Conservation (phyloP, 1,140 invertebrate species). For the Stratiolaelaps scimitus region DNA sequence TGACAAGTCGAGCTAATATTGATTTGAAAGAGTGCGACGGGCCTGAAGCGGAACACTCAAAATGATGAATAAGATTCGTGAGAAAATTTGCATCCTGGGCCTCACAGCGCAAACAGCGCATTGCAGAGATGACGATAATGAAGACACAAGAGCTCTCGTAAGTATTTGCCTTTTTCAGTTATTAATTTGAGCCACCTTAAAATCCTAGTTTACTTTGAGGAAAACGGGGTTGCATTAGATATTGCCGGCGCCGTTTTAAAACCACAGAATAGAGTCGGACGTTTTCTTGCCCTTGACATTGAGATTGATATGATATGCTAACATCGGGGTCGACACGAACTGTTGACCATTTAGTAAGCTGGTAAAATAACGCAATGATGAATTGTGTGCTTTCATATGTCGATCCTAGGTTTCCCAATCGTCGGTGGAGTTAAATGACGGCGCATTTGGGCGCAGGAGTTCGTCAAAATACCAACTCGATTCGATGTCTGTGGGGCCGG, state of each 20-base stretch:
- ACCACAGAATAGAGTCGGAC: not conserved
- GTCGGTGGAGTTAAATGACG: not conserved
- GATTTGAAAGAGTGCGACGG: too few relatives aligned
- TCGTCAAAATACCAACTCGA: not conserved
- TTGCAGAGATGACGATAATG: not conserved
- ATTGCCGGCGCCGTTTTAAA: not conserved
- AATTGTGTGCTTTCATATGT: not conserved
- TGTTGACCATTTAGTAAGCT: not conserved
- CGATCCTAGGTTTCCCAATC: constrained; percentile 13
- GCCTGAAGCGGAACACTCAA: not conserved
- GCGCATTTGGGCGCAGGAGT: too few relatives aligned
- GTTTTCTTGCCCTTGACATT: not conserved
- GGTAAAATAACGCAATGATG: not conserved
- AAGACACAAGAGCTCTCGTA: constrained; percentile 9
- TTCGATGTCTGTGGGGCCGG: constrained; percentile 5
- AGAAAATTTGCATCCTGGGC: not conserved
- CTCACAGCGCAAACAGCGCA: not conserved
- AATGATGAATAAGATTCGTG: constrained; percentile 15
- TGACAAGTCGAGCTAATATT: too few relatives aligned
- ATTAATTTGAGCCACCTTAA: not conserved
- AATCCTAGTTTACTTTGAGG: not conserved
- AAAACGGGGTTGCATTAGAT: not conserved
- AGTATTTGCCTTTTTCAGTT: not conserved
- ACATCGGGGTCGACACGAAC: not conserved
- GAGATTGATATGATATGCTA: not conserved